These are phyloP conservation scores for Macrochelys suwanniensis DNA, from an alignment of 2,797 vertebrate genomes.

Conservation along the genomic window DNA sequence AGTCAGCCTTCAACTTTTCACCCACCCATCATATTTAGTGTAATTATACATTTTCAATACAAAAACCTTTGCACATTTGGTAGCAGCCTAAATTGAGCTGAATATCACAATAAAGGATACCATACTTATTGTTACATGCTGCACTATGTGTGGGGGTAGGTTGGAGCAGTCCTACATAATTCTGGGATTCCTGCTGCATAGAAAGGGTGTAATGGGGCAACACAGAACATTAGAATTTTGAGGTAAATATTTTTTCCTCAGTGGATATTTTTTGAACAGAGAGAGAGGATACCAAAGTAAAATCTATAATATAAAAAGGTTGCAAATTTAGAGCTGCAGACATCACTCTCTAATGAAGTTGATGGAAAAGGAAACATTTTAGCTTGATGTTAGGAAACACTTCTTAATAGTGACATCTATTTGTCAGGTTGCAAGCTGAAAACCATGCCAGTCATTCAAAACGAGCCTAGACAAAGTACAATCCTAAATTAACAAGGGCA, in stretches of 20 bases:
- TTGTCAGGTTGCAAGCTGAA: neutral
- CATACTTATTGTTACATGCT: rapidly evolving
- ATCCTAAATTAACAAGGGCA: neutral
- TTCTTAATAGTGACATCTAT: rapidly evolving
- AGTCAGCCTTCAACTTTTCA: neutral
- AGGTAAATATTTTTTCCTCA: rapidly evolving
- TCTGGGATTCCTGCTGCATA: neutral
- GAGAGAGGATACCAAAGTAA: neutral
- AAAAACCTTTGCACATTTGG: neutral
- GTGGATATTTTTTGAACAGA: neutral
- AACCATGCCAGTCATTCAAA: neutral
- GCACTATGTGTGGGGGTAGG: neutral
- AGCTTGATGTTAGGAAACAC: neutral
- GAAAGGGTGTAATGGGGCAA: neutral
- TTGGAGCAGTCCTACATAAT: neutral
- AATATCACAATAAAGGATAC: neutral
- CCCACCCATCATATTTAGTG: neutral
- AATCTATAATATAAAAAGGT: neutral
- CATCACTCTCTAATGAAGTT: neutral
- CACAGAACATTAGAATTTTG: neutral
- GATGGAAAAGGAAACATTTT: neutral
- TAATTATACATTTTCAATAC: neutral
- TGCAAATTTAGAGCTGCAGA: neutral
- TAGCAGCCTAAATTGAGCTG: neutral
- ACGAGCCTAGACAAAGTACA: neutral